phyloP scores from a whole-genome alignment of 2,888 invertebrate species.

The Dioctria rufipes region DNA sequence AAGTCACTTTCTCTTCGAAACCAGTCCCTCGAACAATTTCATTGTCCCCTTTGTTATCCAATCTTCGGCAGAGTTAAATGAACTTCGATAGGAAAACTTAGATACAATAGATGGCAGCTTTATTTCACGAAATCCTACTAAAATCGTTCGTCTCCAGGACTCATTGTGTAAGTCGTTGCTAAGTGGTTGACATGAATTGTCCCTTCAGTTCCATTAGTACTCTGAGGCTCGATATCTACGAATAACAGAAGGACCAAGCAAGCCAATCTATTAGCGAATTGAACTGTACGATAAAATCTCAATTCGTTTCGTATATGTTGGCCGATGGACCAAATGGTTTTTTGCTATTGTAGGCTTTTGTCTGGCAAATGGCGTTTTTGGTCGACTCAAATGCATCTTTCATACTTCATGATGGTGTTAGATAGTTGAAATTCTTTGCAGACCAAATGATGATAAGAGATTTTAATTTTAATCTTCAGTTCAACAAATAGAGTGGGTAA shows the following conservation, averaged over 20 bases:
- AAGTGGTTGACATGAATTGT: conserved; percentile 46
- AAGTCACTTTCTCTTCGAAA: conserved; percentile 15
- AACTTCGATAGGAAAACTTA: conserved; percentile 56
- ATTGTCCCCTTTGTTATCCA: conserved; percentile 36
- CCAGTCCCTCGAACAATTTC: conserved; percentile 12
- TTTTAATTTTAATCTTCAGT: no score
- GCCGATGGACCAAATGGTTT: conserved; percentile 27
- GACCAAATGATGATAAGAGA: no score
- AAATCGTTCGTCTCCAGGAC: conserved; percentile 22
- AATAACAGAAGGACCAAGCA: conserved; percentile 20
- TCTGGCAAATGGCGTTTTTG: conserved; percentile 17
- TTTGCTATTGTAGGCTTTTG: conserved; percentile 29
- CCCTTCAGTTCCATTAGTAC: conserved; percentile 25
- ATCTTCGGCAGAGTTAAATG: conserved; percentile 54
- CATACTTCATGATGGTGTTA: no score
- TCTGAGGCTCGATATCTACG: neutral
- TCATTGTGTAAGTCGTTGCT: conserved; percentile 38
- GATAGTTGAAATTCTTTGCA: no score
- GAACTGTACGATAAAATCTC: conserved; percentile 58
- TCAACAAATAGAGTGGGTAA: no score
- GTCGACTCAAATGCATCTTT: neutral
- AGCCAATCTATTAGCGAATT: conserved; percentile 56
- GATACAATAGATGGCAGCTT: conserved; percentile 53
- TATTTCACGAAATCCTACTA: conserved; percentile 46
- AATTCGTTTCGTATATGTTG: conserved; percentile 42